Evolutionary conservation across 2,113 vertebrate species (phyloP).

Genomic region (Globicephala melas): DNA sequence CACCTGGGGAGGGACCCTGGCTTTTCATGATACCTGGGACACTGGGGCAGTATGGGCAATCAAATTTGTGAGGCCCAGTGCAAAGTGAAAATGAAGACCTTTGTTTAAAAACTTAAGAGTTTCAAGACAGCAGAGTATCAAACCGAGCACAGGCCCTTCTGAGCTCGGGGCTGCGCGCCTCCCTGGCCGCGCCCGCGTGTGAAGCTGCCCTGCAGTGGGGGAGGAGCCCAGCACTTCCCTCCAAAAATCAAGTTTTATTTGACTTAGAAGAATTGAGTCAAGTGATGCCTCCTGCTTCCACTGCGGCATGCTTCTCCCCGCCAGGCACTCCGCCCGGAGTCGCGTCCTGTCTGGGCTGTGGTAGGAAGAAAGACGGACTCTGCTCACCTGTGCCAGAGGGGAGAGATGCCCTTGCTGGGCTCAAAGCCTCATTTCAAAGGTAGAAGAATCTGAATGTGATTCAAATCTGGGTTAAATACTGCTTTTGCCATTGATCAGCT

Average conservation of each 20-base stretch:
- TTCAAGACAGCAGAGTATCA: neutral
- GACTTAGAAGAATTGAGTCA: too few species aligned
- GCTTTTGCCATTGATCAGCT: rapidly evolving
- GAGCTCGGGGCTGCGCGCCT: neutral
- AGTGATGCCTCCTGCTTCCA: neutral
- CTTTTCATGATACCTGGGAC: rapidly evolving
- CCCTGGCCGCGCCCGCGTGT: too few species aligned
- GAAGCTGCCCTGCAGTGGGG: rapidly evolving
- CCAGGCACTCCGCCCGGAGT: neutral
- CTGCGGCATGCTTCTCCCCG: neutral
- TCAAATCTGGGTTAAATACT: neutral
- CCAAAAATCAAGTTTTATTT: neutral
- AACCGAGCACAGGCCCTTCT: too few species aligned
- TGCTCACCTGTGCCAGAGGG: rapidly evolving
- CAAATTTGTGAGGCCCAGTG: neutral
- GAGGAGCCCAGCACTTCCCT: neutral
- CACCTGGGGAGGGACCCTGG: neutral
- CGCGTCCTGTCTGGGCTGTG: neutral
- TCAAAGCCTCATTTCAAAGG: neutral
- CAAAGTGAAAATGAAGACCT: neutral
- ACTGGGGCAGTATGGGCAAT: neutral
- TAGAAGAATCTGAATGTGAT: rapidly evolving
- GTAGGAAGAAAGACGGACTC: rapidly evolving
- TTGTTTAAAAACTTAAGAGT: neutral
- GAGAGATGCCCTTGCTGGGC: neutral